A percentile compares a stretch with the other conserved stretches of the same genome.
These are phyloP conservation scores for Syngnathus typhle DNA, from an alignment of 2,113 vertebrate genomes.

Conservation along the genomic window DNA sequence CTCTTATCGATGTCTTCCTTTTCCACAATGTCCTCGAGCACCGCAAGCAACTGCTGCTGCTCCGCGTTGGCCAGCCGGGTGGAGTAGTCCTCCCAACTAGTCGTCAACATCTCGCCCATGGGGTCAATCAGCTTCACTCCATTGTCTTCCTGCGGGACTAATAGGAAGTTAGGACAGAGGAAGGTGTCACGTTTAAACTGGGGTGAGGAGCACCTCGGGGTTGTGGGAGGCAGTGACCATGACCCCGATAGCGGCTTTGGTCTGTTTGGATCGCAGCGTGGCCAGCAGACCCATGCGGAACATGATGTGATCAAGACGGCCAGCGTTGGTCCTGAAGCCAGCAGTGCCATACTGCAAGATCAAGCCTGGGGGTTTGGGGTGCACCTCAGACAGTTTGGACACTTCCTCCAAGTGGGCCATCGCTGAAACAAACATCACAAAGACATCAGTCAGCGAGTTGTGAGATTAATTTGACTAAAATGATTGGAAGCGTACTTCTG, in stretches of 20 bases:
- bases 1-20: constrained; percentile 76
- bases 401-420: constrained; percentile 69
- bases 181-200: not conserved
- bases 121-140: constrained; percentile 92
- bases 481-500: not conserved
- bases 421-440: constrained; percentile 35
- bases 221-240: constrained; percentile 98
- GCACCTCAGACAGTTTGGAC: constrained; percentile 59
- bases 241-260: constrained; percentile 78
- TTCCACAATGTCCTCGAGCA: constrained; percentile 73
- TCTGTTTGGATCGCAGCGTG: constrained; percentile 77
- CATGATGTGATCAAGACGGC: constrained; percentile 85
- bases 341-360: constrained; percentile 87
- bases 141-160: constrained; percentile 81
- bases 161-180: not conserved
- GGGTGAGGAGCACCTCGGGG: constrained; percentile 75
- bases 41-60: constrained; percentile 67
- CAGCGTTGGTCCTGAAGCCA: constrained; percentile 80
- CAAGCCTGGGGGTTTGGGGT: constrained; percentile 77
- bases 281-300: constrained; percentile 94
- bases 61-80: constrained; percentile 86
- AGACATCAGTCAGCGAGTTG: not conserved
- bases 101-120: constrained; percentile 89
- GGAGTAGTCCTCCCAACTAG: constrained; percentile 85
- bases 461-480: not conserved